Evolutionary conservation across 1,140 invertebrate species (phyloP).

Genomic region (Varroa destructor): DNA sequence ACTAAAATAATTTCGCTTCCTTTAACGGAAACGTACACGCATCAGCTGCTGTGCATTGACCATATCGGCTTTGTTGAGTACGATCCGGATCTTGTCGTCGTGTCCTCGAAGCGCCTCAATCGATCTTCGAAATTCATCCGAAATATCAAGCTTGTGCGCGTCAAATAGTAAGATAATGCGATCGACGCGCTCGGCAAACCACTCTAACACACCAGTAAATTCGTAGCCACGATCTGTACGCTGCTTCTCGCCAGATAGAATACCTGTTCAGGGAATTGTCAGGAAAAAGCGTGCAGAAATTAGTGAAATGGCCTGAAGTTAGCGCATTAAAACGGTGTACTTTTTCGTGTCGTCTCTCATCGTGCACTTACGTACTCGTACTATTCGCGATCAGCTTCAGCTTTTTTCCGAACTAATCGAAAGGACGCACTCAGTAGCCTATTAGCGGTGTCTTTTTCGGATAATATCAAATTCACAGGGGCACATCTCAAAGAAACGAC

Average conservation of each 20-base stretch:
- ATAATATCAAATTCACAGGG: too few species aligned
- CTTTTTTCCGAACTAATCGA: too few species aligned
- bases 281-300: not conserved
- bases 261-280: slow-evolving; percentile 36
- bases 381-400: too few species aligned
- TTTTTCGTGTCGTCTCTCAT: too few species aligned
- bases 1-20: too few species aligned
- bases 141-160: slow-evolving; percentile 61
- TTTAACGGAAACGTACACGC: slow-evolving; percentile 41
- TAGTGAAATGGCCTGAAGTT: too few species aligned
- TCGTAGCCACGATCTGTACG: slow-evolving; percentile 52
- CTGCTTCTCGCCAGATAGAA: slow-evolving; percentile 50
- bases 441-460: too few species aligned
- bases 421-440: too few species aligned
- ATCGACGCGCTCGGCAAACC: slow-evolving; percentile 60
- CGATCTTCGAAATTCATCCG: slow-evolving; percentile 53
- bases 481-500: too few species aligned
- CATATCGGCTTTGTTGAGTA: slow-evolving; percentile 61
- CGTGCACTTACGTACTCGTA: too few species aligned
- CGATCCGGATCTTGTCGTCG: slow-evolving; percentile 59
- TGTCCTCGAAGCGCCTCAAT: slow-evolving; percentile 54
- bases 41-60: slow-evolving; percentile 59
- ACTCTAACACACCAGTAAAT: slow-evolving; percentile 57
- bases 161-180: slow-evolving; percentile 59
- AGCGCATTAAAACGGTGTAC: too few species aligned